Conservation (phyloP, 2,113 vertebrate species). For the Macrotis lagotis region DNA sequence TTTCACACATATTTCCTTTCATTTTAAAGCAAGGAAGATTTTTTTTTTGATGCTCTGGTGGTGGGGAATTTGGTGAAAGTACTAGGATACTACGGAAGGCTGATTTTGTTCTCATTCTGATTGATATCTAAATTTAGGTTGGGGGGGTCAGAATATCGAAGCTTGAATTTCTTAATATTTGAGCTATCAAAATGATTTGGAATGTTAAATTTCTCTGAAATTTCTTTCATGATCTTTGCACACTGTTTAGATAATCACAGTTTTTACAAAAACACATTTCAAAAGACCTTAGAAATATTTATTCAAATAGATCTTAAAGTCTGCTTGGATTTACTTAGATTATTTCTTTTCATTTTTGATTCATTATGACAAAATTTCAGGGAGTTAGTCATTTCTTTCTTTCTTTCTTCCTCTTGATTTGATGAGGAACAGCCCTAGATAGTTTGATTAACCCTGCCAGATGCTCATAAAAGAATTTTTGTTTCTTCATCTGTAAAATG, state of each 20-base stretch:
- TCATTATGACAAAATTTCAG: neutral
- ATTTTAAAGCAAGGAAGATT: neutral
- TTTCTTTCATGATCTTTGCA: neutral
- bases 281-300: neutral
- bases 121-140: neutral
- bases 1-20: neutral
- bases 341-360: neutral
- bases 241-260: neutral
- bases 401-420: neutral
- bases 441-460: neutral
- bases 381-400: neutral
- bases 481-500: conserved; percentile 12
- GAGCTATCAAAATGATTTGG: conserved; percentile 10
- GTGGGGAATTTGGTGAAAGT: neutral
- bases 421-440: neutral
- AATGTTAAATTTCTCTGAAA: neutral
- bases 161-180: neutral
- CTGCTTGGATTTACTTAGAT: neutral
- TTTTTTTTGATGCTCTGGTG: neutral
- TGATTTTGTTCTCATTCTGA: neutral
- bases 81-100: neutral
- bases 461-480: neutral
- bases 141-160: neutral
- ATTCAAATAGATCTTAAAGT: neutral
- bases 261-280: neutral